Evolutionary conservation across 2,113 vertebrate genomes (phyloP).

Genomic region (Brienomyrus longianalis): DNA sequence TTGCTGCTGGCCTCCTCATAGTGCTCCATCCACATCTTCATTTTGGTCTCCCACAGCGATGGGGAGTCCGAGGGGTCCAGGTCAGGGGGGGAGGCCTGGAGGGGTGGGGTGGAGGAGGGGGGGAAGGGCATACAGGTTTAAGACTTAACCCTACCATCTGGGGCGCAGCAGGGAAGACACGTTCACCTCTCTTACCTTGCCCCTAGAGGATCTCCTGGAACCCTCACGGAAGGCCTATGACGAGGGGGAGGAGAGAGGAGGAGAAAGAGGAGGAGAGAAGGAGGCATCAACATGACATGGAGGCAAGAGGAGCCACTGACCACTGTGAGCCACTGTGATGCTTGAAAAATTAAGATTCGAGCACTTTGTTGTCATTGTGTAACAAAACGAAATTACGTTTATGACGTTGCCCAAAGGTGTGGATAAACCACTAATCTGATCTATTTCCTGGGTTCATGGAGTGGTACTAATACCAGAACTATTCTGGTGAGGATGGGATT

Average conservation of each 20-base stretch:
- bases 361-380: neutral
- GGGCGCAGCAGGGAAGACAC: neutral
- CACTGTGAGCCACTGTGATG: neutral
- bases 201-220: conserved; percentile 94
- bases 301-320: neutral
- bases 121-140: too few species aligned
- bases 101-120: too few species aligned
- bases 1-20: conserved; percentile 96
- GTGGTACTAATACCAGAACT: neutral
- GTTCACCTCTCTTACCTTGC: conserved; percentile 69
- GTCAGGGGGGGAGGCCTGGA: conserved; percentile 86
- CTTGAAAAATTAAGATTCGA: neutral
- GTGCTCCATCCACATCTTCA: conserved; percentile 96
- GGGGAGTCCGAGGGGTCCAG: conserved; percentile 81
- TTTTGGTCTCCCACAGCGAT: conserved; percentile 95
- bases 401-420: neutral
- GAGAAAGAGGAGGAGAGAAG: neutral
- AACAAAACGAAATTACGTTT: too few species aligned
- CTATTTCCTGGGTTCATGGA: neutral
- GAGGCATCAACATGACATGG: neutral
- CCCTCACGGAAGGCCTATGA: conserved; percentile 91
- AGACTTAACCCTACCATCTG: neutral
- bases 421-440: neutral
- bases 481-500: neutral
- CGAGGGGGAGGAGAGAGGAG: conserved; percentile 27